Evolutionary conservation across 2,113 vertebrate species (phyloP), one percentile per base, ranked within the genome.

Genomic region (Ictalurus furcatus): DNA sequence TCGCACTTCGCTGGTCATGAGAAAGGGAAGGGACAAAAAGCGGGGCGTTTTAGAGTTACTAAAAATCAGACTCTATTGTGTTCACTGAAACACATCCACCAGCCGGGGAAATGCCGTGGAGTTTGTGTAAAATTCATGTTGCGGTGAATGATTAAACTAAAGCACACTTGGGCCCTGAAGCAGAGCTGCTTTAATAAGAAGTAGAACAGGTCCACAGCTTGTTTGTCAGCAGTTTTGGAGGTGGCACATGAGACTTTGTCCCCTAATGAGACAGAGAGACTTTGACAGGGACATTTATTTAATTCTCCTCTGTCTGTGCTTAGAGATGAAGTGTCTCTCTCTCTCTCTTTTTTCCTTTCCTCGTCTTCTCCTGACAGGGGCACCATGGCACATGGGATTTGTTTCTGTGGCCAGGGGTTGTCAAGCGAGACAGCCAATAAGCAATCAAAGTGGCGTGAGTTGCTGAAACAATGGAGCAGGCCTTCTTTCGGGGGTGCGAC

Each of bases 401-500:
- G 96, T 96, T 95, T 93, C 95, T 96, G 95, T 96, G 95, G 95
- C 97, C 97, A 92, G 91, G 96, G 96, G 96, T 97, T 98, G 97
- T 98, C 97, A 98, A 96, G 95, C 96, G 96, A 97, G 97, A 97
- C 97, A 97, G 96, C 96, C 97, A 97, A 97, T 97, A 97, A 97
- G 97, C 96, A 97, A 97, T 97, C 96, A 96, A 96, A 97, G 96
- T 93, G 96, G 94, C 94, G 94, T 93, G 92, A 95, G 96, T 96
- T 94, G 96, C 95, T 96, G 96, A 97, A 96, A 95, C 94, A 96
- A 97, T 97, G 96, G 73, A 94, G 92, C 92, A 94, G 94, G 92
- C 84, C 65, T 89, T 84, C 85, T 92, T 91, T 87, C 54, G 78
- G 91, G 83, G 88, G 94, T 95, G 95, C 94, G 95, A 92, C 88